phyloP scores from a whole-genome alignment of 92 coral and sea anemone species.

The Palythoa caribaeorum region DNA sequence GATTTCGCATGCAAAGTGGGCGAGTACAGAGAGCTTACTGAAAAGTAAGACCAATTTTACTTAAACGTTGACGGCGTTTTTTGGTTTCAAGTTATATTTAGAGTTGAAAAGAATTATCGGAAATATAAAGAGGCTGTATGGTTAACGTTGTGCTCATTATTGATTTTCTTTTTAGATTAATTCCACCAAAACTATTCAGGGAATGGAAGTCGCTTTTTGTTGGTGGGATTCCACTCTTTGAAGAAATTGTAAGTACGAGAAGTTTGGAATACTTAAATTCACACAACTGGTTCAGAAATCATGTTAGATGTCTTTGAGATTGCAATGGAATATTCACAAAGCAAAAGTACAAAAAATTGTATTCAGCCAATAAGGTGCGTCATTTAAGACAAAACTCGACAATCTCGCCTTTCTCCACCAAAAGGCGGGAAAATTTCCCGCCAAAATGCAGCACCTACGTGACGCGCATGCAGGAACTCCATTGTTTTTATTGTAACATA shows the following conservation, averaged over 20 bases:
- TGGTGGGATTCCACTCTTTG: constrained; percentile 85
- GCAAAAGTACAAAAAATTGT: no score
- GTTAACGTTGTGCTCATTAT: not conserved
- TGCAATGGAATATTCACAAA: no score
- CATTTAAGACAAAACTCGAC: no score
- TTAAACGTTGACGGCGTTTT: not conserved
- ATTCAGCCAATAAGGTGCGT: no score
- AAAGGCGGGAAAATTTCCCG: no score
- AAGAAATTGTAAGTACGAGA: constrained; percentile 66
- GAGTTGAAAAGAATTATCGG: not conserved
- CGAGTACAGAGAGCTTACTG: constrained; percentile 96
- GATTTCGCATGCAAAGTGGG: constrained; percentile 96
- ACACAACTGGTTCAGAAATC: not conserved
- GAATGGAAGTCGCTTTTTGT: constrained; percentile 91
- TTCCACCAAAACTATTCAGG: constrained; percentile 94
- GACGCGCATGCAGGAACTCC: no score
- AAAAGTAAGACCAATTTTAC: constrained; percentile 69
- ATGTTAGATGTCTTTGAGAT: not conserved
- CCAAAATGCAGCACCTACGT: no score
- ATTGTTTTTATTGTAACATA: no score
- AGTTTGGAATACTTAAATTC: not conserved
- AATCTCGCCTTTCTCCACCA: no score
- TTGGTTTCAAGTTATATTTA: not conserved
- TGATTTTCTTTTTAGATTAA: constrained; percentile 62
- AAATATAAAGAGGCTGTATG: not conserved